phyloP scores from a whole-genome alignment of 2,797 vertebrate genomes.

The Pseudomugil gertrudae region DNA sequence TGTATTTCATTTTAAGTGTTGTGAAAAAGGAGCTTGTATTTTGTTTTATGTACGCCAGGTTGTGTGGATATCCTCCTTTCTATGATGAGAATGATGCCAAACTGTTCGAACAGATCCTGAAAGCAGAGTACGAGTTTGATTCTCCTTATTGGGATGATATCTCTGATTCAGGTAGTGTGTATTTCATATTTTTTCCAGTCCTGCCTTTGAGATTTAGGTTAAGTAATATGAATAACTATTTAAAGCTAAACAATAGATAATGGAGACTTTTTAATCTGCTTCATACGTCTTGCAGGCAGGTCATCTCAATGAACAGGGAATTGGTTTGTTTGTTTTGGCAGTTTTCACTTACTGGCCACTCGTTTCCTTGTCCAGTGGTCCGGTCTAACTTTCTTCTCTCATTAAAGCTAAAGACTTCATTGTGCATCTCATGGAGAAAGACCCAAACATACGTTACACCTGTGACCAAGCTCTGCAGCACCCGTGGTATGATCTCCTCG shows the following conservation, averaged over 20 bases:
- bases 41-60: constrained; percentile 73
- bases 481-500: constrained; percentile 70
- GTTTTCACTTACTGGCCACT: not conserved
- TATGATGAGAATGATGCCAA: constrained; percentile 97
- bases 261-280: not conserved
- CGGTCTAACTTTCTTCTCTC: not conserved
- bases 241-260: not conserved
- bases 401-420: constrained; percentile 96
- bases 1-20: not conserved
- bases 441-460: constrained; percentile 88
- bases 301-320: not conserved
- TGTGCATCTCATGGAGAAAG: constrained; percentile 94
- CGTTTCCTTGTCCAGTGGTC: not conserved
- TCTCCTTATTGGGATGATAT: constrained; percentile 99
- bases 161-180: constrained; percentile 90
- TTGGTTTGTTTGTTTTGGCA: not conserved
- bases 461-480: constrained; percentile 97
- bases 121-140: constrained; percentile 96
- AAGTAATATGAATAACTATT: not conserved
- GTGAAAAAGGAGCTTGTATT: not conserved
- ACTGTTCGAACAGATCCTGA: constrained; percentile 97
- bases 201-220: not conserved
- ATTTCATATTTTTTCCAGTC: not conserved
- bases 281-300: not conserved
- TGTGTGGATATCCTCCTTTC: constrained; percentile 96